Conservation (phyloP, 2,888 invertebrate genomes). For the Cepaea hortensis region DNA sequence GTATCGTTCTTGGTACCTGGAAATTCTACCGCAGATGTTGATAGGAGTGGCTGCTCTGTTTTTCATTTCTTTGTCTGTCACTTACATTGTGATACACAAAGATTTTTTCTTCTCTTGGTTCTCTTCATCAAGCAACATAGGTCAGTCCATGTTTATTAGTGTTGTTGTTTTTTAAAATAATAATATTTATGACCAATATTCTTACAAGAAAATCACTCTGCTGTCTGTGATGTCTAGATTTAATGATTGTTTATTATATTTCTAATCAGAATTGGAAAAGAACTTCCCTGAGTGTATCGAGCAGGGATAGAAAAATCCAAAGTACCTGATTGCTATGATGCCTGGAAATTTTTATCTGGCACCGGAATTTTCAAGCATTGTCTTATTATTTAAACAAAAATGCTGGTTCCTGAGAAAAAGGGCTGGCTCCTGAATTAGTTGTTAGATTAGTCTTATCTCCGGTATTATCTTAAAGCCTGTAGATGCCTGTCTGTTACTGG, state of each 20-base stretch:
- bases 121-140: constrained; percentile 41
- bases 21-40: constrained; percentile 50
- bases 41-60: constrained; percentile 61
- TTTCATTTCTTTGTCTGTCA: constrained; percentile 61
- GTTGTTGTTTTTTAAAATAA: neutral
- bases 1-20: constrained; percentile 42
- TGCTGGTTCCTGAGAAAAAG: too few species aligned
- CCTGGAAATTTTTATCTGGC: too few species aligned
- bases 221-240: neutral
- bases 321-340: too few species aligned
- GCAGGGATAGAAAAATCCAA: too few species aligned
- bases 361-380: too few species aligned
- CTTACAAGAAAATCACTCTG: neutral
- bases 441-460: too few species aligned
- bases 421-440: too few species aligned
- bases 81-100: constrained; percentile 60
- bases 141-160: constrained; percentile 13
- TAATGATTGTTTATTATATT: neutral
- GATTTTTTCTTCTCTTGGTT: constrained; percentile 54
- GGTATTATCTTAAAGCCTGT: too few species aligned
- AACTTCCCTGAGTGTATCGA: too few species aligned
- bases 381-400: too few species aligned
- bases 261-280: too few species aligned
- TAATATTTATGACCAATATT: neutral
- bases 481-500: too few species aligned